Evolutionary conservation across 2,113 vertebrate genomes (phyloP).

Genomic region (Tupaia tana): DNA sequence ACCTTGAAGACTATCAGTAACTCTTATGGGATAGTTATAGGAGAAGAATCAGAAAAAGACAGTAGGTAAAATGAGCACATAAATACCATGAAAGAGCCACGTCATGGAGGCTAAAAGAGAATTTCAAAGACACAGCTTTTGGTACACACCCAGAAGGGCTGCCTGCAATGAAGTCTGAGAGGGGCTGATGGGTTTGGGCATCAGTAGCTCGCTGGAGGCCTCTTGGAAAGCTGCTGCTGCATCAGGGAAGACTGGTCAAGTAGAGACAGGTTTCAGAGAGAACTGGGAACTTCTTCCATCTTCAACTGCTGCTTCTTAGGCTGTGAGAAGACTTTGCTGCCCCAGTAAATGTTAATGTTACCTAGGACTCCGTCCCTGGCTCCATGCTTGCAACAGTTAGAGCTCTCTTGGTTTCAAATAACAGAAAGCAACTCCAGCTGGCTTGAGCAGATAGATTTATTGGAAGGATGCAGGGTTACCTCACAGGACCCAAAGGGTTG

Average conservation of each 20-base stretch:
- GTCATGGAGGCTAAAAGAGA: not conserved
- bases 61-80: not conserved
- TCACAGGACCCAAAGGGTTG: slow-evolving; percentile 67
- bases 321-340: not conserved
- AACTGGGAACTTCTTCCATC: not conserved
- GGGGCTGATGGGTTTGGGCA: not conserved
- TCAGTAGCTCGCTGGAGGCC: not conserved
- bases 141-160: not conserved
- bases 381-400: not conserved
- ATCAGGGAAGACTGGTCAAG: no score
- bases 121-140: not conserved
- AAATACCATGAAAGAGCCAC: not conserved
- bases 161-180: not conserved
- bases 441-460: slow-evolving; percentile 62
- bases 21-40: not conserved
- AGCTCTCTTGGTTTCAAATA: slow-evolving; percentile 70
- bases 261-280: not conserved
- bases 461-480: slow-evolving; percentile 66
- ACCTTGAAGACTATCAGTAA: not conserved
- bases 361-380: slow-evolving; percentile 69
- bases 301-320: not conserved
- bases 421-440: slow-evolving; percentile 72
- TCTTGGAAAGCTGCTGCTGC: not conserved
- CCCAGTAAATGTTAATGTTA: slow-evolving; percentile 39
- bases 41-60: not conserved